phyloP scores from a whole-genome alignment of 2,113 vertebrate genomes.

The Aldabrachelys gigantea region DNA sequence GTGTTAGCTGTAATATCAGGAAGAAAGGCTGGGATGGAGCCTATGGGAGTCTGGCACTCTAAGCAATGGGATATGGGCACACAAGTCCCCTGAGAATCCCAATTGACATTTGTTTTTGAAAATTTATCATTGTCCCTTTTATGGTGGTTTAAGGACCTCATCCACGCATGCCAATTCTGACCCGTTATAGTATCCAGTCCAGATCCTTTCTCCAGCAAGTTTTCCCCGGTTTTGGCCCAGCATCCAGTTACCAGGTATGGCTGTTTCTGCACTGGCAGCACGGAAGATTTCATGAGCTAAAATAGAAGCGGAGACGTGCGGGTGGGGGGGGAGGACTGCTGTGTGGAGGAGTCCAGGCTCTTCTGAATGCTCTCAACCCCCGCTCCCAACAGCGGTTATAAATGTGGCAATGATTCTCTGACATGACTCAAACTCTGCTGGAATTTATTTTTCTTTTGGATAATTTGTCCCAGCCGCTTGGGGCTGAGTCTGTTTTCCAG shows the following conservation, averaged over 20 bases:
- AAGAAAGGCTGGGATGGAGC: neutral
- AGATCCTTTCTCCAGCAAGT: neutral
- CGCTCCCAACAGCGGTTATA: neutral
- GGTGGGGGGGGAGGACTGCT: fast-evolving
- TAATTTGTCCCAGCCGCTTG: slow-evolving; percentile 91
- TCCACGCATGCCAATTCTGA: neutral
- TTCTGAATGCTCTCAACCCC: neutral
- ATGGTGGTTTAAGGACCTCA: neutral
- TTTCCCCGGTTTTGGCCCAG: neutral
- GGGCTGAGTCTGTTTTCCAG: slow-evolving; percentile 86
- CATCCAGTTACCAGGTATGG: neutral
- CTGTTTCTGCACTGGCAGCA: neutral
- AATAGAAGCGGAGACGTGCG: neutral
- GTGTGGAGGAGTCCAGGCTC: too few species aligned
- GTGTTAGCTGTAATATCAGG: neutral
- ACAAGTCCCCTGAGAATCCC: neutral
- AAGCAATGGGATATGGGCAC: neutral
- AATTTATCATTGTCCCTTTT: too few species aligned
- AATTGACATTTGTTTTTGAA: neutral
- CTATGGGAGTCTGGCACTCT: neutral
- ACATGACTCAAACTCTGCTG: slow-evolving; percentile 68
- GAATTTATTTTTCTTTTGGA: slow-evolving; percentile 80
- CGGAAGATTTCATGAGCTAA: neutral
- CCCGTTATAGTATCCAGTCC: neutral
- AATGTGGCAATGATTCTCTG: slow-evolving; percentile 40